phyloP scores from a whole-genome alignment of 2,888 invertebrate species.

The Drosophila neonasuta region DNA sequence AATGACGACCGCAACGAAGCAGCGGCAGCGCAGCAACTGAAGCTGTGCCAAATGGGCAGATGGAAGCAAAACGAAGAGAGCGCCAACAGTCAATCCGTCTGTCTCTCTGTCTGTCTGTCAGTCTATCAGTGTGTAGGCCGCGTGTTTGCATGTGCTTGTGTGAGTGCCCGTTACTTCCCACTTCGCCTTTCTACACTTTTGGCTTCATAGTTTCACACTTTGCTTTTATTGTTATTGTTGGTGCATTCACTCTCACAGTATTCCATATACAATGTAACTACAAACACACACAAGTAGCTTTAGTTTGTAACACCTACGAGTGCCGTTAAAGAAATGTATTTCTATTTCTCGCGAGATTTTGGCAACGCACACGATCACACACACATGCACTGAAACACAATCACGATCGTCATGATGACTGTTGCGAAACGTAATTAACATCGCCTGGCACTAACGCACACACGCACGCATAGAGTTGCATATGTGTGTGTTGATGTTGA shows the following conservation, averaged over 20 bases:
- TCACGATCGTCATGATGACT: conserved; percentile 40
- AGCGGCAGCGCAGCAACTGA: conserved; percentile 26
- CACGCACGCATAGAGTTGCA: conserved; percentile 3
- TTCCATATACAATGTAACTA: conserved; percentile 25
- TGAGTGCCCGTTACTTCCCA: conserved; percentile 57
- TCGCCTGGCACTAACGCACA: conserved; percentile 27
- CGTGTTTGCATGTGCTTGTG: conserved; percentile 33
- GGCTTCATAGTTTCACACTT: conserved; percentile 27
- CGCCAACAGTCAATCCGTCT: conserved; percentile 42
- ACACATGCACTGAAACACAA: conserved; percentile 15
- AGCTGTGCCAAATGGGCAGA: conserved; percentile 52
- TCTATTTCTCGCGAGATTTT: conserved; percentile 41
- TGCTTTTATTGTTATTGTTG: conserved; percentile 29
- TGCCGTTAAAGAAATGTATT: conserved; percentile 27
- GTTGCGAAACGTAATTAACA: conserved; percentile 48
- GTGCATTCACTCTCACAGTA: conserved; percentile 32
- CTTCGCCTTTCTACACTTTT: conserved; percentile 26
- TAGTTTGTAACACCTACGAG: conserved; percentile 33
- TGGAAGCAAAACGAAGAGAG: conserved; percentile 39
- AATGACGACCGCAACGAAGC: conserved; percentile 41
- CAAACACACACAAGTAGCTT: conserved; percentile 5
- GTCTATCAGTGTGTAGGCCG: conserved; percentile 43
- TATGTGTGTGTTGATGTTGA: conserved; percentile 19
- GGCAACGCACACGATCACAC: conserved; percentile 32
- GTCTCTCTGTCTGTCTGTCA: conserved; percentile 4